Conservation (phyloP, 30 jellyfish, hydroid and myxozoan species). For the Hydra vulgaris region DNA sequence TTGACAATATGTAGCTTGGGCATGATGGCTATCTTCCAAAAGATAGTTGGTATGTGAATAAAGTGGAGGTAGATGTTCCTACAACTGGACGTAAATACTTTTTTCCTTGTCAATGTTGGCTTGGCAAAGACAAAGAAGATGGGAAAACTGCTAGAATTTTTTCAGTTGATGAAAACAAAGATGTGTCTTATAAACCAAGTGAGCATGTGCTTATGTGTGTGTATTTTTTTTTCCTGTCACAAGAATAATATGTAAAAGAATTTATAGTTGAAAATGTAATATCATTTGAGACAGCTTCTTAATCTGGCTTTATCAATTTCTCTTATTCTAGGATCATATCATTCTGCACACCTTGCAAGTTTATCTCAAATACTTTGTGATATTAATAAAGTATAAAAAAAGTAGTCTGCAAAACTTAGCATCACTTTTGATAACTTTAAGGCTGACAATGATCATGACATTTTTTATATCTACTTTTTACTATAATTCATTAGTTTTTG, state of each 20-base stretch:
- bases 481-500: no score
- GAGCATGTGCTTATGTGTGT: constrained; percentile 1
- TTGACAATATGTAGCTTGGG: constrained; percentile 39
- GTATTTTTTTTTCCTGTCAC: neutral
- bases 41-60: constrained; percentile 70
- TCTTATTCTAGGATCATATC: no score
- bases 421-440: no score
- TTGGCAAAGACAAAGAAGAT: constrained; percentile 87
- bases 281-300: no score
- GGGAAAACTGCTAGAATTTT: constrained; percentile 73
- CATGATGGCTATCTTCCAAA: constrained; percentile 97
- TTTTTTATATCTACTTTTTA: no score
- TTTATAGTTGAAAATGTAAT: no score
- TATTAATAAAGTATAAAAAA: no score
- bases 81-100: constrained; percentile 72
- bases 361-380: no score
- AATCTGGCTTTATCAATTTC: no score
- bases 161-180: constrained; percentile 67
- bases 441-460: no score
- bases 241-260: neutral
- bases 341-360: no score
- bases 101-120: constrained; percentile 79
- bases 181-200: constrained; percentile 78
- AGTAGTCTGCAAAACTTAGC: no score
- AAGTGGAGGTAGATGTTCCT: constrained; percentile 77